Conservation (phyloP, 2,888 invertebrate species). For the Pogonocherus hispidulus region DNA sequence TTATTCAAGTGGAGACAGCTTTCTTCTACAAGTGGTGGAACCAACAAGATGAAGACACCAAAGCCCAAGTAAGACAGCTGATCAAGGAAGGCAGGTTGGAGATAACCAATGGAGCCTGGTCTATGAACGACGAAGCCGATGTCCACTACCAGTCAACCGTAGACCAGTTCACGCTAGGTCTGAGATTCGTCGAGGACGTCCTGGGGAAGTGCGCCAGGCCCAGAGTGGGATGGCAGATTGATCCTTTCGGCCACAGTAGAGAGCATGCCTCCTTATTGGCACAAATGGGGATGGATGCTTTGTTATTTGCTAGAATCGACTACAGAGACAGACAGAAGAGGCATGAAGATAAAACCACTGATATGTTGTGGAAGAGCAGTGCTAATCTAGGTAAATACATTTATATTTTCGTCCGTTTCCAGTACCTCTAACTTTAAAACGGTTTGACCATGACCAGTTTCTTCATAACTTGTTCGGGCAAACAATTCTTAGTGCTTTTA, state of each 20-base stretch:
- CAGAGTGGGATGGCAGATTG: slow-evolving; percentile 87
- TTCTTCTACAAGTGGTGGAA: slow-evolving; percentile 88
- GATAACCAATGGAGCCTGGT: slow-evolving; percentile 76
- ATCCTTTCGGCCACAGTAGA: slow-evolving; percentile 85
- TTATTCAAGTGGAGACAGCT: slow-evolving; percentile 86
- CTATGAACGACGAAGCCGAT: slow-evolving; percentile 77
- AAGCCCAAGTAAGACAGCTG: slow-evolving; percentile 72
- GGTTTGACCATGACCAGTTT: too few relatives aligned
- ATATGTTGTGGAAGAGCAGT: slow-evolving; percentile 80
- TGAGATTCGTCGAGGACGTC: slow-evolving; percentile 73
- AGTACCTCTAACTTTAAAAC: too few relatives aligned
- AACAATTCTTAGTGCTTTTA: too few relatives aligned
- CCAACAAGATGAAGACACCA: slow-evolving; percentile 72
- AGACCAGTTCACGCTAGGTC: slow-evolving; percentile 80
- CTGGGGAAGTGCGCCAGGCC: slow-evolving; percentile 83
- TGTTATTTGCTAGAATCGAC: slow-evolving; percentile 81
- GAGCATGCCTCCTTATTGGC: slow-evolving; percentile 79
- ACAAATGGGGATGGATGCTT: slow-evolving; percentile 80
- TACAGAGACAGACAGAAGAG: slow-evolving; percentile 75
- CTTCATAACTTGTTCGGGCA: too few relatives aligned
- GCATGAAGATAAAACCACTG: slow-evolving; percentile 74
- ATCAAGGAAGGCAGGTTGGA: slow-evolving; percentile 75
- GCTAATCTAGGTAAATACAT: slow-evolving; percentile 70
- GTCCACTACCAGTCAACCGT: slow-evolving; percentile 79
- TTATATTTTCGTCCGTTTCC: too few relatives aligned